phyloP scores from a whole-genome alignment of 2,113 vertebrate species.

The Mormoops blainvillei region DNA sequence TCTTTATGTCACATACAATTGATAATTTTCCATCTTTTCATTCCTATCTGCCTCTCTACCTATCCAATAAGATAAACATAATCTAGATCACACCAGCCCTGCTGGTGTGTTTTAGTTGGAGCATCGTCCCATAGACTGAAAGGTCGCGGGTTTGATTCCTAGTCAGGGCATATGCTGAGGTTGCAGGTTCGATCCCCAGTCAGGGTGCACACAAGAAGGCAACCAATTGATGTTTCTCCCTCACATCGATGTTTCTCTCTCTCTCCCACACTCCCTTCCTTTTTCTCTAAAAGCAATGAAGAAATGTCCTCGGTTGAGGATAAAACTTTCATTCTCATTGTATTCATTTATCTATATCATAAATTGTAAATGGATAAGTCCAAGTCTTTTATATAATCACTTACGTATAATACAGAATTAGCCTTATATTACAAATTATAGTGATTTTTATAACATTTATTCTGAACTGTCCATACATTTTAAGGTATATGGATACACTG shows the following conservation, averaged over 20 bases:
- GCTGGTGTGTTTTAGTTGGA: too few relatives aligned
- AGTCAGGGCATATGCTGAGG: too few relatives aligned
- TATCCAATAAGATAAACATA: conserved; percentile 25
- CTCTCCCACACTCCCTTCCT: too few relatives aligned
- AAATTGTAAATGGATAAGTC: neutral
- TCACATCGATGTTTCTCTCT: too few relatives aligned
- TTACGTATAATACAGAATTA: neutral
- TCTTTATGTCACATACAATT: neutral
- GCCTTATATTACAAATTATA: neutral
- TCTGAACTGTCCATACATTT: neutral
- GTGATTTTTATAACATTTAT: neutral
- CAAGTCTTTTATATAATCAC: neutral
- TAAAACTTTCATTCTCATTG: neutral
- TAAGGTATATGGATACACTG: neutral
- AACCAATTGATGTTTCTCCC: too few relatives aligned
- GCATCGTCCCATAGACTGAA: too few relatives aligned
- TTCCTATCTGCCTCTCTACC: neutral
- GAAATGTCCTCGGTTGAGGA: too few relatives aligned
- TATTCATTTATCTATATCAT: neutral
- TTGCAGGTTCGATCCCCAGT: too few relatives aligned
- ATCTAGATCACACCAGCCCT: neutral
- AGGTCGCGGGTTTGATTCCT: too few relatives aligned
- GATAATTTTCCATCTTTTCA: conserved; percentile 6
- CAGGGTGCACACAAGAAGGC: too few relatives aligned
- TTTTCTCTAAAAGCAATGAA: too few relatives aligned